phyloP scores from a whole-genome alignment of 2,797 vertebrate genomes.

The Vespertilio murinus region DNA sequence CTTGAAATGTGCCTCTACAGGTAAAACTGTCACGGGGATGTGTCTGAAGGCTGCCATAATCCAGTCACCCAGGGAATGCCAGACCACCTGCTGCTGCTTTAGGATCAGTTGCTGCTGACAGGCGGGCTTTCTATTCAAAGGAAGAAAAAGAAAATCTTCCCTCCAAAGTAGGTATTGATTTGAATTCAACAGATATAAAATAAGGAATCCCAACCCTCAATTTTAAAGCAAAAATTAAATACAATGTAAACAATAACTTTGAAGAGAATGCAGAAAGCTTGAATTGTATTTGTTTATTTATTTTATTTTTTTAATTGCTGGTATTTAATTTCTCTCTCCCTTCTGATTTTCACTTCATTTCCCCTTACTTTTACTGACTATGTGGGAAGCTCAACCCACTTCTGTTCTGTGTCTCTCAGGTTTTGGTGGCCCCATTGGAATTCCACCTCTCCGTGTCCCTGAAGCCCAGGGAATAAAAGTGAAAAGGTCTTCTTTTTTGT shows the following conservation, averaged over 20 bases:
- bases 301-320: slow-evolving; percentile 33
- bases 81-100: neutral
- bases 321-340: neutral
- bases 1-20: neutral
- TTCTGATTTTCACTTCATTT: neutral
- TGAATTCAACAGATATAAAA: neutral
- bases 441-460: neutral
- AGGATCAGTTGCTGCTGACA: neutral
- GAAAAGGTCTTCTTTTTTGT: neutral
- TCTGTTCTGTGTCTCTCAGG: neutral
- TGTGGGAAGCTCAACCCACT: neutral
- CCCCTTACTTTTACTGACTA: neutral
- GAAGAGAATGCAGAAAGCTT: neutral
- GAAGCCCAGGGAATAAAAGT: neutral
- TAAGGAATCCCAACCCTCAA: neutral
- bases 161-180: neutral
- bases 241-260: neutral
- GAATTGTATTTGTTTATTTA: neutral
- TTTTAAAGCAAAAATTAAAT: neutral
- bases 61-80: neutral
- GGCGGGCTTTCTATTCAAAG: neutral
- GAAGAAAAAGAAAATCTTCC: neutral
- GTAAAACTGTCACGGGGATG: neutral
- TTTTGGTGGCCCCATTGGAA: neutral
- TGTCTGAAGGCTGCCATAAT: neutral